A percentile compares a stretch with the other conserved stretches of the same genome.
These are phyloP conservation scores for Tiliacea citrago DNA, from an alignment of 2,888 invertebrate species.

Conservation along the genomic window DNA sequence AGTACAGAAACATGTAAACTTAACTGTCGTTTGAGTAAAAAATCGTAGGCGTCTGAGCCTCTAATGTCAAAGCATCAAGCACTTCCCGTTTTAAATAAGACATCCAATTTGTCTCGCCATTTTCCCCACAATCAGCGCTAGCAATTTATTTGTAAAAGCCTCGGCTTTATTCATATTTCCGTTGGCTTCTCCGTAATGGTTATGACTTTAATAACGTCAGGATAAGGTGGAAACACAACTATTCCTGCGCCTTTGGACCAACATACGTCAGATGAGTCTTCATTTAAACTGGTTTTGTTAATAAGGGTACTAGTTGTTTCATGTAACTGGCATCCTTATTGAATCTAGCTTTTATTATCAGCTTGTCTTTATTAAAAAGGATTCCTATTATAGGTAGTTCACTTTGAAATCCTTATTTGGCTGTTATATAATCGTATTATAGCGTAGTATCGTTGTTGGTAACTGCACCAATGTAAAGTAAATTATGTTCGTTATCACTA, in stretches of 20 bases:
- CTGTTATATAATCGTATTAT: neutral
- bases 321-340: constrained; percentile 37
- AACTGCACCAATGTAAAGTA: constrained; percentile 31
- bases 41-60: constrained; percentile 26
- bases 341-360: constrained; percentile 31
- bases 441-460: neutral
- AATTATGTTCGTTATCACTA: constrained; percentile 58
- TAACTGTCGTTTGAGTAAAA: constrained; percentile 19
- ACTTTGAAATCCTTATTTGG: constrained; percentile 16
- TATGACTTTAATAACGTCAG: constrained; percentile 54
- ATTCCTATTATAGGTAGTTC: constrained; percentile 3
- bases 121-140: constrained; percentile 56
- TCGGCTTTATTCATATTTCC: constrained; percentile 64
- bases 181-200: constrained; percentile 44
- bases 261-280: constrained; percentile 31
- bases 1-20: constrained; percentile 15
- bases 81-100: constrained; percentile 58
- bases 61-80: constrained; percentile 47
- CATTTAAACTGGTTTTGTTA: constrained; percentile 55
- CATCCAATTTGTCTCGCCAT: constrained; percentile 62
- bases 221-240: constrained; percentile 49
- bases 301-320: constrained; percentile 13
- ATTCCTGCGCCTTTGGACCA: constrained; percentile 23
- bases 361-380: constrained; percentile 2
- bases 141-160: constrained; percentile 63